These are phyloP conservation scores for Silurus asotus DNA, from an alignment of 2,113 vertebrate genomes.

Conservation along the genomic window DNA sequence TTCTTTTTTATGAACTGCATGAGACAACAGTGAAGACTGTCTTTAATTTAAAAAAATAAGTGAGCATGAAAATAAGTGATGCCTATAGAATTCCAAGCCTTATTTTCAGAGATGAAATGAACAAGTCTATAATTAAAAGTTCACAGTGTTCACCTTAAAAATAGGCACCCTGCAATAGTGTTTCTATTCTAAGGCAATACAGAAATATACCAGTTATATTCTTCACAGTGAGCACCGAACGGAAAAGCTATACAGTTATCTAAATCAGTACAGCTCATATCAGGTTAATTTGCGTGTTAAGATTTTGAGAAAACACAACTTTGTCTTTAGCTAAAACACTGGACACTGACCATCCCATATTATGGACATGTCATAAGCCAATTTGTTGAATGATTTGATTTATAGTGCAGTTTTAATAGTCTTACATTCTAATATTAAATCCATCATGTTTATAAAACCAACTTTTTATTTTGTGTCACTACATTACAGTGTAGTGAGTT, in stretches of 20 bases:
- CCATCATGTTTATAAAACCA: neutral
- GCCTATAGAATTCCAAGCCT: neutral
- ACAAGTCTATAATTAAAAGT: slow-evolving; percentile 40
- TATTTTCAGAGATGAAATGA: slow-evolving; percentile 13
- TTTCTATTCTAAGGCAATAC: slow-evolving; percentile 67
- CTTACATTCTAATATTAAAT: neutral
- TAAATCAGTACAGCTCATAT: slow-evolving; percentile 3
- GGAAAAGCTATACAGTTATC: too few species aligned
- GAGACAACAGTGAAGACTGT: neutral
- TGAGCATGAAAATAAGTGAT: neutral
- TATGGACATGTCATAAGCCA: neutral
- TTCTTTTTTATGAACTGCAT: neutral
- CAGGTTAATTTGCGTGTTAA: neutral
- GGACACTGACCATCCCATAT: neutral
- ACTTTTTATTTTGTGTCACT: slow-evolving; percentile 22
- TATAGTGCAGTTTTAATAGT: neutral
- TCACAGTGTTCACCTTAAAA: slow-evolving; percentile 34
- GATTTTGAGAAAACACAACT: slow-evolving; percentile 31
- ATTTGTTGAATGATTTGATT: too few species aligned
- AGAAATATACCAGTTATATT: slow-evolving; percentile 64
- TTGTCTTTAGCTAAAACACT: slow-evolving; percentile 18
- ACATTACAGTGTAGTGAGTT: slow-evolving; percentile 26
- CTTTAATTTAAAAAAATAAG: neutral
- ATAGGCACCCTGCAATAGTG: slow-evolving; percentile 33
- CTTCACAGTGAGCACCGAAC: slow-evolving; percentile 49